Conservation (phyloP, 1,140 invertebrate species). For the Myzus persicae region DNA sequence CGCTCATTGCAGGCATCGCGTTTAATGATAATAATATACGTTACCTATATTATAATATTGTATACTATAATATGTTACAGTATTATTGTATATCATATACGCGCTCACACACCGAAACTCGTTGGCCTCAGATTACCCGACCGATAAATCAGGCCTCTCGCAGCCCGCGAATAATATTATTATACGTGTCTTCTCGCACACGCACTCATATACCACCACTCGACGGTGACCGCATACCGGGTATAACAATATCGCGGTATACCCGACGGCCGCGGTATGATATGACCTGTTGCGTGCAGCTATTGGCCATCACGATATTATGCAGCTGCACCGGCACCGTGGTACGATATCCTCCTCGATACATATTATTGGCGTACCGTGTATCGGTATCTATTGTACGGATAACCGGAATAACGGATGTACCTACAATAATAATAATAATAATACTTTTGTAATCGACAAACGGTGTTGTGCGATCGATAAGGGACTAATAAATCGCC, state of each 20-base stretch:
- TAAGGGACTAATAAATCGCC: constrained; percentile 55
- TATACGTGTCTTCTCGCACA: no score
- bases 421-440: not conserved
- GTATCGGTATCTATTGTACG: no score
- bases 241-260: no score
- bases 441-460: constrained; percentile 44
- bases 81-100: not conserved
- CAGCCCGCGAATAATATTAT: not conserved
- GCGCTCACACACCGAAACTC: constrained; percentile 22
- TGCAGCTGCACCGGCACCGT: not conserved
- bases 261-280: not conserved
- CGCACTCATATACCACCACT: not conserved
- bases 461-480: constrained; percentile 41
- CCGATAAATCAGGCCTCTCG: constrained; percentile 46
- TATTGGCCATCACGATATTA: not conserved
- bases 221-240: not conserved
- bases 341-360: not conserved
- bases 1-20: not conserved
- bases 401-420: not conserved
- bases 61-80: not conserved
- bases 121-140: constrained; percentile 54
- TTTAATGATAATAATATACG: not conserved
- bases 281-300: not conserved
- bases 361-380: not conserved
- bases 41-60: not conserved